phyloP scores from a whole-genome alignment of 92 coral and sea anemone species.

The Epizoanthus stellaris region DNA sequence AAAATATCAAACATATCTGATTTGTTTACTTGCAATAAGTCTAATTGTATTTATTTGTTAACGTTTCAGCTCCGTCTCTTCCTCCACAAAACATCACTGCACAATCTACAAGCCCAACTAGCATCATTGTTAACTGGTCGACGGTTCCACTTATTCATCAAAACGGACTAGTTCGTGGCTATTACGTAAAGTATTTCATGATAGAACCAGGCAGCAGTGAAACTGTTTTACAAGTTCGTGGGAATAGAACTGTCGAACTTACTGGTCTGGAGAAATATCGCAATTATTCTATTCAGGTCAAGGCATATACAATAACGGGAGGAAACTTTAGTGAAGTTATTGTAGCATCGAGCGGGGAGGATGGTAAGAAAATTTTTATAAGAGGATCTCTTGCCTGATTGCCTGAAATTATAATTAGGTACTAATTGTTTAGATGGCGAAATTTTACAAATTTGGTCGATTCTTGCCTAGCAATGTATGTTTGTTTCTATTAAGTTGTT shows the following conservation, averaged over 20 bases:
- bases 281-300: constrained; percentile 47
- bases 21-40: not conserved
- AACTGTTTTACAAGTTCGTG: not conserved
- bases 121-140: constrained; percentile 57
- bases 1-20: not conserved
- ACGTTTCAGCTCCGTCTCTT: constrained; percentile 57
- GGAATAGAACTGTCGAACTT: constrained; percentile 26
- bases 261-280: constrained; percentile 20
- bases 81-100: constrained; percentile 58
- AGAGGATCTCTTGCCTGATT: too few species aligned
- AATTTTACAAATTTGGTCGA: too few species aligned
- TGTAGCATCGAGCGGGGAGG: constrained; percentile 29
- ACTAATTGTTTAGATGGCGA: too few species aligned
- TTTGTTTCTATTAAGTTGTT: too few species aligned
- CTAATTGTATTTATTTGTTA: not conserved
- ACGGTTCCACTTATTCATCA: constrained; percentile 40
- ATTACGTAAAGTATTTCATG: constrained; percentile 36
- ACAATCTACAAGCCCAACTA: constrained; percentile 35
- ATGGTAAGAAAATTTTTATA: constrained; percentile 7
- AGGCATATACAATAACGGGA: constrained; percentile 38
- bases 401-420: too few species aligned
- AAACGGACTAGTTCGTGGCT: constrained; percentile 72
- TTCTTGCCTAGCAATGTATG: too few species aligned
- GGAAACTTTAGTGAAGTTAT: constrained; percentile 49
- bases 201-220: not conserved